Percentiles rank a stretch among this genome's conserved stretches.
Evolutionary conservation across 1,140 invertebrate genomes (phyloP).

Genomic region (Nephila pilipes): DNA sequence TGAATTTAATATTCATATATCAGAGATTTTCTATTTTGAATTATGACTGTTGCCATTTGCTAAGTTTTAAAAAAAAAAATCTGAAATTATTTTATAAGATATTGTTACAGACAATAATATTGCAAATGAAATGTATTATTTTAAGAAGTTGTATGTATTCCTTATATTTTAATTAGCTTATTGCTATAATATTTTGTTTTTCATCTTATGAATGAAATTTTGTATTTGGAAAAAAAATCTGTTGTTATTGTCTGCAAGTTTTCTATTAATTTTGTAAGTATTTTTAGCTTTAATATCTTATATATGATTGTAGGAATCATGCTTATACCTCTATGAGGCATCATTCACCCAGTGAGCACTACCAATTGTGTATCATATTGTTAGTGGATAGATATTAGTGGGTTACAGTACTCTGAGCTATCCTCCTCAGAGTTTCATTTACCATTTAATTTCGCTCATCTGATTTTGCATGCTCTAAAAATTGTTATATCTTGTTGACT

Average conservation of each 20-base stretch:
- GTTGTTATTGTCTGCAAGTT: too few species aligned
- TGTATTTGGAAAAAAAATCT: too few species aligned
- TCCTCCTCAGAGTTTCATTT: conserved; percentile 16
- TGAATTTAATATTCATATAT: too few species aligned
- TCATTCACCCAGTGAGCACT: background rate
- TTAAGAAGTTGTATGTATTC: background rate
- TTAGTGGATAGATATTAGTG: conserved; percentile 39
- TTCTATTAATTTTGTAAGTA: background rate
- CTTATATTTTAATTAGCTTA: too few species aligned
- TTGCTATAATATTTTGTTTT: too few species aligned
- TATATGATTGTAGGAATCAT: conserved; percentile 1
- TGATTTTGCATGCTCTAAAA: background rate
- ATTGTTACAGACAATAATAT: background rate
- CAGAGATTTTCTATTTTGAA: too few species aligned
- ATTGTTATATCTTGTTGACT: background rate
- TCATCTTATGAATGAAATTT: too few species aligned
- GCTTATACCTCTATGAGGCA: conserved; percentile 55
- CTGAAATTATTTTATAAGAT: background rate
- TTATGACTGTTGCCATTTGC: background rate
- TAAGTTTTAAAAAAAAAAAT: too few species aligned
- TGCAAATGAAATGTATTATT: background rate
- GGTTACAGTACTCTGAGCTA: background rate
- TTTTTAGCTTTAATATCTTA: background rate
- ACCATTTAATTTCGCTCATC: background rate
- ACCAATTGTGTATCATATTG: background rate